Percentiles rank a stretch among this genome's conserved stretches.
Conservation (phyloP, 2,888 invertebrate species). For the Campoplex nolae region DNA sequence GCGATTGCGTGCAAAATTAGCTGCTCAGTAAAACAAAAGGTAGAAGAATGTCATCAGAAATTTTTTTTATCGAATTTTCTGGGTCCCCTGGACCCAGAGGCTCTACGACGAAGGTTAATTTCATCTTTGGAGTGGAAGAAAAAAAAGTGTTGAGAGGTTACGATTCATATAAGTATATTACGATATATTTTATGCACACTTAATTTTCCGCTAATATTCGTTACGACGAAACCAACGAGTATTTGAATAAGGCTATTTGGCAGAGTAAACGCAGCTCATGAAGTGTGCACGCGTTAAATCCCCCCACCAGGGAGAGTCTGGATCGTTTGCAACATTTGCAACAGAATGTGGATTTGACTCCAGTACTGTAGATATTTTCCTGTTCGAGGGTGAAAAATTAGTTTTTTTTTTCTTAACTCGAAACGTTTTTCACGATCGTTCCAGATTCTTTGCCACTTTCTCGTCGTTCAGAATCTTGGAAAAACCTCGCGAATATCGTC, state of each 20-base stretch:
- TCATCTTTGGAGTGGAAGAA: not conserved
- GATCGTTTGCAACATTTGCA: constrained; percentile 64
- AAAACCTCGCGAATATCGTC: not conserved
- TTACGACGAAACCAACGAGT: constrained; percentile 57
- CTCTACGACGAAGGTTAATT: not conserved
- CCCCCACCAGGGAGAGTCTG: constrained; percentile 28
- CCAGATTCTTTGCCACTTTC: not conserved
- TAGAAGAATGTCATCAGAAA: too few species aligned
- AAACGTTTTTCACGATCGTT: not conserved
- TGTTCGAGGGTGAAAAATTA: not conserved
- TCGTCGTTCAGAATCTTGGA: not conserved
- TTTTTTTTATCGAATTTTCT: not conserved
- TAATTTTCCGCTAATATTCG: constrained; percentile 56
- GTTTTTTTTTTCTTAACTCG: not conserved
- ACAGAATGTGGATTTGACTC: constrained; percentile 41
- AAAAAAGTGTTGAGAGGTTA: not conserved
- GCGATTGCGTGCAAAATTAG: too few species aligned
- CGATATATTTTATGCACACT: constrained; percentile 27
- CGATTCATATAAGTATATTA: not conserved
- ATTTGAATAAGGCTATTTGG: constrained; percentile 63
- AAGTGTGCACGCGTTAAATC: not conserved
- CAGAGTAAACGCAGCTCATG: constrained; percentile 8
- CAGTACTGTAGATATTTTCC: constrained; percentile 42
- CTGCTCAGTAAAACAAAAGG: too few species aligned
- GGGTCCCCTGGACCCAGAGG: not conserved